These are phyloP conservation scores for Mamestra brassicae DNA, from an alignment of 2,888 invertebrate genomes.

Conservation along the genomic window DNA sequence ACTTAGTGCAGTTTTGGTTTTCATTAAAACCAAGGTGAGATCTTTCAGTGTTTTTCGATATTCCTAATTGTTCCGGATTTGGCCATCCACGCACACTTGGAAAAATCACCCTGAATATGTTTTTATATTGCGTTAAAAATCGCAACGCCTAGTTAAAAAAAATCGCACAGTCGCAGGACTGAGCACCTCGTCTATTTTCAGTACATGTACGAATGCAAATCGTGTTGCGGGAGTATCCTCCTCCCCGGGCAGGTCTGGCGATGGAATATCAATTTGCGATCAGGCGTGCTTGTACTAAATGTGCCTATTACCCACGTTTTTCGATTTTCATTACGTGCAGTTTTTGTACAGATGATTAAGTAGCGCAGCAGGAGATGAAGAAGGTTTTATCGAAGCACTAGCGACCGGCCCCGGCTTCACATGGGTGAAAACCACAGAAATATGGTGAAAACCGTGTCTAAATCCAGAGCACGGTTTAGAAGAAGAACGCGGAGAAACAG, in stretches of 20 bases:
- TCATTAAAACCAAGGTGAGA: no score
- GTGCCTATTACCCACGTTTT: conserved; percentile 11
- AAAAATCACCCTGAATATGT: no score
- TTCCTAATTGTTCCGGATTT: no score
- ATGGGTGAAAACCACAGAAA: no score
- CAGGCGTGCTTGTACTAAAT: conserved; percentile 67
- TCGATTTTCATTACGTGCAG: conserved; percentile 11
- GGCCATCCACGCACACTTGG: no score
- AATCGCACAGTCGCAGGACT: conserved; percentile 59
- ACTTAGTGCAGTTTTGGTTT: no score
- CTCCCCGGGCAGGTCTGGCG: conserved; percentile 59
- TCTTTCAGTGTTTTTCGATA: no score
- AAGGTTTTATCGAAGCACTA: background rate
- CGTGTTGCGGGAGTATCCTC: conserved; percentile 68
- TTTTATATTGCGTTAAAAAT: background rate
- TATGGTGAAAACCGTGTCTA: background rate
- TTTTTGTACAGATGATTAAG: background rate
- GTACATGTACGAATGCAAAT: conserved; percentile 70
- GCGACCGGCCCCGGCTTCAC: background rate
- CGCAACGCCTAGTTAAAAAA: conserved; percentile 32
- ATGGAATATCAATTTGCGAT: conserved; percentile 73
- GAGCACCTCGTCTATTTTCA: conserved; percentile 50
- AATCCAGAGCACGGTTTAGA: background rate
- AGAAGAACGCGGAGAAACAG: no score
- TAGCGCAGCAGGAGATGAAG: background rate